These are phyloP conservation scores for Zelleria hepariella DNA, from an alignment of 2,888 invertebrate species.

Conservation along the genomic window DNA sequence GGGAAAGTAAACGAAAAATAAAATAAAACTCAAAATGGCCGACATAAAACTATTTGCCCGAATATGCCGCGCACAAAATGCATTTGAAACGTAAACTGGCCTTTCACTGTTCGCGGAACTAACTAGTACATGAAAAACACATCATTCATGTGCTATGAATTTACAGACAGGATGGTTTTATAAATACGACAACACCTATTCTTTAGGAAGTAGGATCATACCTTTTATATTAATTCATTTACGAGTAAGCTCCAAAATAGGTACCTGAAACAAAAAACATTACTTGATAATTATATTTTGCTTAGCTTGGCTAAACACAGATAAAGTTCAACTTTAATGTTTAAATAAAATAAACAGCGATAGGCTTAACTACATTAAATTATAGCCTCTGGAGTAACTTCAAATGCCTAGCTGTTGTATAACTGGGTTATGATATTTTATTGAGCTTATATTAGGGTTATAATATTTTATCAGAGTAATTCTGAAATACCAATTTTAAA, in stretches of 20 bases:
- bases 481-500: too few species aligned
- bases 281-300: background rate
- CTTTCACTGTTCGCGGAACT: slow-evolving; percentile 24
- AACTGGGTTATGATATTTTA: background rate
- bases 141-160: too few species aligned
- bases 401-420: background rate
- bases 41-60: slow-evolving; percentile 67
- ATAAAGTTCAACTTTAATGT: background rate
- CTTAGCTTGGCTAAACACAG: background rate
- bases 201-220: too few species aligned
- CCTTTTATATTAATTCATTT: background rate
- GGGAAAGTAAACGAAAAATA: slow-evolving; percentile 72
- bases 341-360: background rate
- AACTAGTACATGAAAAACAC: too few species aligned
- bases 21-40: slow-evolving; percentile 71
- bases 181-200: too few species aligned
- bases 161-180: background rate
- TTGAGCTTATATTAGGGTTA: too few species aligned
- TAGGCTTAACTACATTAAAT: background rate
- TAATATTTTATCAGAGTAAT: too few species aligned
- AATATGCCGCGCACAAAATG: slow-evolving; percentile 47
- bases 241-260: background rate
- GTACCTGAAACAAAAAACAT: background rate
- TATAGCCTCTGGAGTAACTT: background rate
- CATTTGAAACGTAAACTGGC: slow-evolving; percentile 40